Evolutionary conservation across 2,888 invertebrate genomes (phyloP).

Genomic region (Globia sparganii): DNA sequence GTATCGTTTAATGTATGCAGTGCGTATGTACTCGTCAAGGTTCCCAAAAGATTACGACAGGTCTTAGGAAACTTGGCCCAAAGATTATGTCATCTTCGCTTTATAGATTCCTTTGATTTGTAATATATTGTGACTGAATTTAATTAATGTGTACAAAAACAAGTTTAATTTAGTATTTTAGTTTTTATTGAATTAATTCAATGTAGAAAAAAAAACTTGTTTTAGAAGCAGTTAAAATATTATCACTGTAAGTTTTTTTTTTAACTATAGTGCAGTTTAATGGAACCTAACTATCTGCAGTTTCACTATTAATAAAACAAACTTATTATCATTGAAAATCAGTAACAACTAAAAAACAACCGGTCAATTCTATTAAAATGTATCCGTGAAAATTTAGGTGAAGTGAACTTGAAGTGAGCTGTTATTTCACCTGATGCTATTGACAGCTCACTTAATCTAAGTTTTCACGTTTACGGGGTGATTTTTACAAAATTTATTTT

Average conservation of each 20-base stretch:
- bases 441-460: background rate
- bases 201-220: background rate
- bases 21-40: conserved; percentile 59
- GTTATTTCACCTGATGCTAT: background rate
- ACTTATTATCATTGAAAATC: no score
- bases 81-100: conserved; percentile 73
- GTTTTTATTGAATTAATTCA: conserved; percentile 20
- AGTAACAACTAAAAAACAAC: background rate
- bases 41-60: conserved; percentile 60
- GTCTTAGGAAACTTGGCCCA: conserved; percentile 31
- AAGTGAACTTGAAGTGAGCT: background rate
- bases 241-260: background rate
- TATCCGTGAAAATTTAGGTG: background rate
- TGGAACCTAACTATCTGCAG: background rate
- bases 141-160: conserved; percentile 29
- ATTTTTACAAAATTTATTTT: background rate
- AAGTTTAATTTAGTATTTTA: conserved; percentile 5
- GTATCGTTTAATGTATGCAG: conserved; percentile 48
- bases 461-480: background rate
- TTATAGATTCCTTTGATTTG: conserved; percentile 32
- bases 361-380: background rate
- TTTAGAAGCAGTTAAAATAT: background rate
- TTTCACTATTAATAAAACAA: background rate
- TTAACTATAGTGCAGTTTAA: background rate
- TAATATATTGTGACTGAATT: conserved; percentile 32